Evolutionary conservation across 2,888 invertebrate species (phyloP).

Genomic region (Choristoneura rosaceana): DNA sequence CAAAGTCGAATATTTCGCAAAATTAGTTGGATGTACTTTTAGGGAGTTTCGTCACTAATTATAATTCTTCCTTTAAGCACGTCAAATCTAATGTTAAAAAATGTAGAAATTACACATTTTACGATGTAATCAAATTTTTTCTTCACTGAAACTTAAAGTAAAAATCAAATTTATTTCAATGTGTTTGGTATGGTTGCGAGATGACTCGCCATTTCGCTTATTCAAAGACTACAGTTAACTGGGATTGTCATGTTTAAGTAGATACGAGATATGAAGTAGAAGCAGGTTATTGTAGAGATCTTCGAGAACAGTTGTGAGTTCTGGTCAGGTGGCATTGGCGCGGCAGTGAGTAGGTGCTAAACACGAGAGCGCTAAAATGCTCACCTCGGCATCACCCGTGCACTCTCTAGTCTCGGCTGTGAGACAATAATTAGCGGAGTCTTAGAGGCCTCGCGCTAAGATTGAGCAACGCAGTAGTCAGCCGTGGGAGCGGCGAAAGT

Average conservation of each 20-base stretch:
- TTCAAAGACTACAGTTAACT: constrained; percentile 27
- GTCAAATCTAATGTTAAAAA: neutral
- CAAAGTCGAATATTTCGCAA: neutral
- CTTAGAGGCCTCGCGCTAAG: constrained; percentile 60
- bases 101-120: neutral
- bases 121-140: neutral
- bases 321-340: constrained; percentile 38
- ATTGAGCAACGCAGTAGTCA: constrained; percentile 71
- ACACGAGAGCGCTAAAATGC: constrained; percentile 48
- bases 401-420: constrained; percentile 21
- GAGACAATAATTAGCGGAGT: constrained; percentile 58
- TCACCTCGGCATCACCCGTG: constrained; percentile 3
- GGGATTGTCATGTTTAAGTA: constrained; percentile 6
- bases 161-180: neutral
- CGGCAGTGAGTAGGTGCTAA: constrained; percentile 32
- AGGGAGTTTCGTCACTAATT: neutral
- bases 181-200: neutral
- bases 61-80: neutral
- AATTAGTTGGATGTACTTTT: neutral
- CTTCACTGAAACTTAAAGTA: neutral
- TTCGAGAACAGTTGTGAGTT: constrained; percentile 25
- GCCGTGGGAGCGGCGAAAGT: constrained; percentile 83
- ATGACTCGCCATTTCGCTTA: constrained; percentile 27
- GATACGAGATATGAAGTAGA: neutral
- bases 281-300: neutral